Conservation (phyloP, 1,140 invertebrate species). For the Babylonia areolata region DNA sequence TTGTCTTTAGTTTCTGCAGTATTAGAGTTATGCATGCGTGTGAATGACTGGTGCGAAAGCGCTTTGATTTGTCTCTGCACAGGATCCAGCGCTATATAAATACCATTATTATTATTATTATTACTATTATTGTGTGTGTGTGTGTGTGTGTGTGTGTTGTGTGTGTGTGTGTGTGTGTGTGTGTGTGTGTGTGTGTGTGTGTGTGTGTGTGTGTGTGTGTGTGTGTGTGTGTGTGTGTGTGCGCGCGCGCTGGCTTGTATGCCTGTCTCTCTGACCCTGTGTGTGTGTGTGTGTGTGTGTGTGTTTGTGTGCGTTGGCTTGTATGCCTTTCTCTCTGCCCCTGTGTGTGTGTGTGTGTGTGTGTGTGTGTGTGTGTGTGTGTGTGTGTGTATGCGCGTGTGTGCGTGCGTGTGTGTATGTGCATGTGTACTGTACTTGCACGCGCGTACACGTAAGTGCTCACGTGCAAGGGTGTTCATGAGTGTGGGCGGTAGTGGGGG, state of each 20-base stretch:
- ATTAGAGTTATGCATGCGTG: no score
- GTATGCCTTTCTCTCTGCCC: no score
- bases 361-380: slow-evolving; percentile 1
- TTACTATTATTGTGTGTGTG: no score
- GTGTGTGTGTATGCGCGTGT: neutral
- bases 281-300: slow-evolving; percentile 9
- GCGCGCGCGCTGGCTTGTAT: neutral
- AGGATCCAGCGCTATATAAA: no score
- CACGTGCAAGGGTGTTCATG: neutral
- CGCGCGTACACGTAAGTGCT: no score
- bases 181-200: neutral
- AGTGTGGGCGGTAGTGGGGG: no score
- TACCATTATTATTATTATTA: no score
- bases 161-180: neutral
- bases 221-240: slow-evolving; percentile 11
- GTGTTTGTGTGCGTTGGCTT: neutral
- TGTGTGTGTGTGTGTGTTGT: no score
- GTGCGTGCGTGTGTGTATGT: neutral
- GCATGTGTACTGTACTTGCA: neutral
- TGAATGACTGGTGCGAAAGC: no score
- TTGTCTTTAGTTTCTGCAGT: no score
- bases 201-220: slow-evolving; percentile 7
- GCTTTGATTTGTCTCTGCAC: no score
- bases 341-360: neutral
- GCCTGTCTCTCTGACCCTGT: neutral